These are phyloP conservation scores for Onychomys arenicola DNA, from an alignment of 2,797 vertebrate species.

Conservation along the genomic window DNA sequence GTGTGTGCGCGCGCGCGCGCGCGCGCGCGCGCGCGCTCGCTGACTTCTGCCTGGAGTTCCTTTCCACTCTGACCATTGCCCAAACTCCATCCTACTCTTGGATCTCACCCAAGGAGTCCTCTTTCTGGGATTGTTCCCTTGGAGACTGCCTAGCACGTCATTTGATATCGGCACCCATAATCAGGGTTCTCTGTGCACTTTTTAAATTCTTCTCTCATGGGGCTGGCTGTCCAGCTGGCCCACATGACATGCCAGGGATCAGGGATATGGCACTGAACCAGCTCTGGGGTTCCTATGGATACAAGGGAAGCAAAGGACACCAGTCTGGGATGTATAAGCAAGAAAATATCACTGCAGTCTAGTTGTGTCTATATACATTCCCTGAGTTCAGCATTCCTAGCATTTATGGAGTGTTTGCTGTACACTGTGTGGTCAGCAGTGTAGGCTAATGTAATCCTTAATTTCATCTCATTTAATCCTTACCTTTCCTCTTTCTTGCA, in stretches of 20 bases:
- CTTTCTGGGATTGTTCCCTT: neutral
- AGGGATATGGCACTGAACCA: neutral
- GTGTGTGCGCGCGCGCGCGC: neutral
- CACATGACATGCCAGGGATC: neutral
- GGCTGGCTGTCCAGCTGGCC: neutral
- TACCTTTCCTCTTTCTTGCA: neutral
- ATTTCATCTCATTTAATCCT: neutral
- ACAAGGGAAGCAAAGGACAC: neutral
- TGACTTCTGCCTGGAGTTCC: neutral
- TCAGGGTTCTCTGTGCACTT: neutral
- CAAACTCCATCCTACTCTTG: neutral
- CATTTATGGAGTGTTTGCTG: neutral
- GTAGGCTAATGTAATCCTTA: fast-evolving
- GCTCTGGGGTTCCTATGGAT: neutral
- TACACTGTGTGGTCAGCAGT: neutral
- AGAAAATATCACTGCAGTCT: neutral
- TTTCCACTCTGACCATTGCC: neutral
- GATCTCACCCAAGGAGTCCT: neutral
- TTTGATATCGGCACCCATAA: too few relatives aligned
- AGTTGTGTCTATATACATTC: too few relatives aligned
- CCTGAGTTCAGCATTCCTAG: neutral
- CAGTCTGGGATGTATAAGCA: neutral
- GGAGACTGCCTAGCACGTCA: neutral
- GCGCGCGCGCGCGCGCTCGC: neutral
- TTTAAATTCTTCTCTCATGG: neutral